Conservation (phyloP, 2,797 vertebrate genomes). For the Syngnathus rostellatus region DNA sequence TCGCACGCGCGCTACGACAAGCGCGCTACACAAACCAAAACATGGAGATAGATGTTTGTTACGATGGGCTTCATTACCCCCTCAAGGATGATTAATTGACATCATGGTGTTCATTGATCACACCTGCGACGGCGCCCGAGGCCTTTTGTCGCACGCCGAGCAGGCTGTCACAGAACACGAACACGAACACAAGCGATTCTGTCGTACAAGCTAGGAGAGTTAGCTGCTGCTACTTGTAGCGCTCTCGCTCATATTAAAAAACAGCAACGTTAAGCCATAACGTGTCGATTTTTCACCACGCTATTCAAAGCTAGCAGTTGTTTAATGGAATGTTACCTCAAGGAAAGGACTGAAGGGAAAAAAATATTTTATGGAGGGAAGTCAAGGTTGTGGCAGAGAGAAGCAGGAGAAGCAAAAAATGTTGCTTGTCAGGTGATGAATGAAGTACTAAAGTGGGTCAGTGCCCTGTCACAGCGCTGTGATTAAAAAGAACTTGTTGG, state of each 20-base stretch:
- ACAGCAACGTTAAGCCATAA: background rate
- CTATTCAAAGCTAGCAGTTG: background rate
- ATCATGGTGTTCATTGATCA: conserved; percentile 18
- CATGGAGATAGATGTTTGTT: conserved; percentile 13
- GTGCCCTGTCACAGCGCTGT: no score
- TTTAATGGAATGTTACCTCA: background rate
- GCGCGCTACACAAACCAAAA: background rate
- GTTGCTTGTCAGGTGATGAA: background rate
- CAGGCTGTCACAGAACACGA: background rate
- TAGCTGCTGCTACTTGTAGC: no score
- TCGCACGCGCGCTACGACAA: background rate
- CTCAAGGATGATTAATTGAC: conserved; percentile 31
- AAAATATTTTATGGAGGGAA: background rate
- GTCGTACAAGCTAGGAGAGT: no score
- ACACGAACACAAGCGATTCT: background rate
- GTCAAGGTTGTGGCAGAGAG: background rate
- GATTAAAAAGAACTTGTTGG: background rate
- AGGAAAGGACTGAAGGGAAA: no score
- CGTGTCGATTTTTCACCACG: background rate
- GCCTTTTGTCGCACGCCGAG: background rate
- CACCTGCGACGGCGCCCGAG: background rate
- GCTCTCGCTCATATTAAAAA: background rate
- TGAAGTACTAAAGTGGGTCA: no score
- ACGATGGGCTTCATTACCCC: conserved; percentile 31
- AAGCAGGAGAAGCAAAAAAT: background rate